Conservation (phyloP, 2,797 vertebrate genomes). For the Cryptoblepharus egeriae region DNA sequence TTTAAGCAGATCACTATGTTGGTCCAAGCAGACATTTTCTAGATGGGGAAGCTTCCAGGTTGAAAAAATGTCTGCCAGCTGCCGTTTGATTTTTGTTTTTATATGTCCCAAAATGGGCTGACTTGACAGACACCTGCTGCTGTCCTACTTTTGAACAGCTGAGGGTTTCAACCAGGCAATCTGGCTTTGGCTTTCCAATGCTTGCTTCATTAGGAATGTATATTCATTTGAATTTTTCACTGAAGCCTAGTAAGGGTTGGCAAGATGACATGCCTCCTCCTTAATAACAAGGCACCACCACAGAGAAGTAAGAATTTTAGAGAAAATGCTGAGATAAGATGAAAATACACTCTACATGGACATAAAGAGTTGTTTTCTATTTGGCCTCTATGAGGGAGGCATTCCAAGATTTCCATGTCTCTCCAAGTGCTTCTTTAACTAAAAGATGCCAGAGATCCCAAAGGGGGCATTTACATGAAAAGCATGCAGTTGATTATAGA, state of each 20-base stretch:
- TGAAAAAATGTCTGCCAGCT: not conserved
- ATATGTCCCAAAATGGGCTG: not conserved
- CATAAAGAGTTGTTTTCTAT: not conserved
- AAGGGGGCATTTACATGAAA: not conserved
- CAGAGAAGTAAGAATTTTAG: not conserved
- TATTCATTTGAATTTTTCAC: not conserved
- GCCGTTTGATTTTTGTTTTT: not conserved
- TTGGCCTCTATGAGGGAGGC: no score
- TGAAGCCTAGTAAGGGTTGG: not conserved
- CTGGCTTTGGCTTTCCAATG: not conserved
- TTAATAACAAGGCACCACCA: not conserved
- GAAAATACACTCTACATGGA: not conserved
- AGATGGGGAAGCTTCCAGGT: not conserved
- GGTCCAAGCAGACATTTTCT: not conserved
- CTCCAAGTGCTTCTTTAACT: not conserved
- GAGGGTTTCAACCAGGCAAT: conserved; percentile 5
- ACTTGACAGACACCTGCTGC: conserved; percentile 5
- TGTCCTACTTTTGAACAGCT: conserved; percentile 14
- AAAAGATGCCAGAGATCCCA: no score
- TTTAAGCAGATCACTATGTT: conserved; percentile 13
- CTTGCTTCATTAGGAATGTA: not conserved
- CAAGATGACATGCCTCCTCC: not conserved
- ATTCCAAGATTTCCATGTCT: not conserved
- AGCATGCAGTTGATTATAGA: not conserved
- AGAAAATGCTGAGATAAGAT: not conserved